Evolutionary conservation across 2,797 vertebrate species (phyloP).

Genomic region (Alosa sapidissima): DNA sequence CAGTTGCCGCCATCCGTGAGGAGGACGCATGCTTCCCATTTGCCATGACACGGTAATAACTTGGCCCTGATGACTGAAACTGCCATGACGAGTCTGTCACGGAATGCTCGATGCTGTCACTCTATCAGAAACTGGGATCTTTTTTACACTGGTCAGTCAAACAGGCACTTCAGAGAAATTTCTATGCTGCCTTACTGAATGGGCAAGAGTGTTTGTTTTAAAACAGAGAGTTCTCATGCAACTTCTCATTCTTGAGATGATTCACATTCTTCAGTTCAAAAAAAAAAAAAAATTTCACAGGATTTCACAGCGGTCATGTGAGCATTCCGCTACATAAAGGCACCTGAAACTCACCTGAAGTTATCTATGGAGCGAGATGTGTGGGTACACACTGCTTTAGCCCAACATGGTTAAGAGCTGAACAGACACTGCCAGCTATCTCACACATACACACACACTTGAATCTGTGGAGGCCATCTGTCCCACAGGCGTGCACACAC

Average conservation of each 20-base stretch:
- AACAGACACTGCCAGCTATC: background rate
- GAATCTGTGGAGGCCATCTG: conserved; percentile 13
- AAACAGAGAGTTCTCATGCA: too few species aligned
- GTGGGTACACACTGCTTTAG: background rate
- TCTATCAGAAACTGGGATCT: background rate
- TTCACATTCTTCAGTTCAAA: too few species aligned
- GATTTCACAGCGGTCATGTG: background rate
- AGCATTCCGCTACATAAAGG: background rate
- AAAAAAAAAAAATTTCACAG: background rate
- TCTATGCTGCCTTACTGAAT: too few species aligned
- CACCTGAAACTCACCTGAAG: background rate
- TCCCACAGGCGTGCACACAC: conserved; percentile 55
- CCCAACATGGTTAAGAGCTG: background rate
- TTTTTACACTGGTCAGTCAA: background rate
- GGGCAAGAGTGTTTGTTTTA: too few species aligned
- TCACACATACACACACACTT: background rate
- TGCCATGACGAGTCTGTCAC: background rate
- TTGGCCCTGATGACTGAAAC: background rate
- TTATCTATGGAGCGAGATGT: background rate
- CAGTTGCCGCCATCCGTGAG: background rate
- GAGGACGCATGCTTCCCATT: background rate
- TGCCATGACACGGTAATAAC: background rate
- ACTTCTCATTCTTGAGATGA: too few species aligned
- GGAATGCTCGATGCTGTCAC: background rate
- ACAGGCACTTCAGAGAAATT: background rate